Evolutionary conservation across 2,797 vertebrate genomes (phyloP), one percentile per base, ranked within the genome.

Genomic region (Emys orbicularis): DNA sequence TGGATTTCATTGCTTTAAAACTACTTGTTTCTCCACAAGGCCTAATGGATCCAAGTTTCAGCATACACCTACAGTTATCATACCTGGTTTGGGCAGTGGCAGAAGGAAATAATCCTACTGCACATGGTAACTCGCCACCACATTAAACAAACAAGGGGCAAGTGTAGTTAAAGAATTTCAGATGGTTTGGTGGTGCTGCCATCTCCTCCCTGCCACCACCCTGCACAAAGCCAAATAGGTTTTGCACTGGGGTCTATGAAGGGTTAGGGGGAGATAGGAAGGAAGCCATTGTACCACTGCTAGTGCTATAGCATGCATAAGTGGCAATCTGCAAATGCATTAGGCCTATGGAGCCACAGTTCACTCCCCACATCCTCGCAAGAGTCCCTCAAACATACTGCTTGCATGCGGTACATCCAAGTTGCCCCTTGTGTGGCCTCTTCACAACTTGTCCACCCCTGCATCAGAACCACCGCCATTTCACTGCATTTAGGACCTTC

Each of bases 81-180:
- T 0, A 0, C 2, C 1, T 1, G 9, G 13, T 19, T 79, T 0
- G 0, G 16, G 19, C 1, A 0, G 8, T 4, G 50, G 44, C 25
- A 25, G 79, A 83, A n/a, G 83, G 15, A 80, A 82, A 23, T 4
- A 80, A 83, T n/a, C 23, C 23, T 47, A 87, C 50, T 56, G 59
- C 8, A 4, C 1, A 0, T 3, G 2, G 27, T 56, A 54, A 47
- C 41, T 74, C 21, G 2, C 12, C 44, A 27, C 7, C 44, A 44
- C 27, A 47, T 29, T 49, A 77, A 31, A 27, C 44, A 47, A 47
- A 76, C 13, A 68, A 68, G 9, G 10, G 37, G 68, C 19, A 49
- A 77, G 18, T 29, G 13, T 31, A 29, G 27, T 31, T 29, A 47
- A 29, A 77, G 41, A 31, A 41, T 72, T 23, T 41, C n/a, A 49